These are phyloP conservation scores for Pinna nobilis DNA, from an alignment of 1,140 invertebrate species.

Conservation along the genomic window DNA sequence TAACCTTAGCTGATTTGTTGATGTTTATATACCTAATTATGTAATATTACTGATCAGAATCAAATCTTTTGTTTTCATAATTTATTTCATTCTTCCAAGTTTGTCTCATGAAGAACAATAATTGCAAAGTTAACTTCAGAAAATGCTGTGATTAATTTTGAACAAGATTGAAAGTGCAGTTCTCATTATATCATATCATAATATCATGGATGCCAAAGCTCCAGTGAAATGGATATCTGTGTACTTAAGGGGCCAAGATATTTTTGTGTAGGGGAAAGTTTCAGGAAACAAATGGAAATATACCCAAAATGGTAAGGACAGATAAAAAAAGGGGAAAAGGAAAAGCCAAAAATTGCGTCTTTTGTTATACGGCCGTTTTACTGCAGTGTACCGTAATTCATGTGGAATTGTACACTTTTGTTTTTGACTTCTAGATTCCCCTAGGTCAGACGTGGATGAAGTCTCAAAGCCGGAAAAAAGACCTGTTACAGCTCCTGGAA, in stretches of 20 bases:
- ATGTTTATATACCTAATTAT: not conserved
- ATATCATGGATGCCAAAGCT: too few relatives aligned
- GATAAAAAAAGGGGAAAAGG: not conserved
- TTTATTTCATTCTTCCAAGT: not conserved
- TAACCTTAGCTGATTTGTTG: not conserved
- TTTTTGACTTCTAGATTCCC: conserved; percentile 34
- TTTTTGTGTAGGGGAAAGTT: too few relatives aligned
- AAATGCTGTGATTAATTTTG: too few relatives aligned
- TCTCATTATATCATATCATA: too few relatives aligned
- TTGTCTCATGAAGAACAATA: too few relatives aligned
- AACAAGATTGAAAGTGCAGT: too few relatives aligned
- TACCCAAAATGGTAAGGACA: too few relatives aligned
- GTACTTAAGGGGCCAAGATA: too few relatives aligned
- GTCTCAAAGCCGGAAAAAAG: conserved; percentile 10
- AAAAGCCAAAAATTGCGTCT: not conserved
- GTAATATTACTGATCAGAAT: not conserved
- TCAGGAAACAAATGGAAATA: too few relatives aligned
- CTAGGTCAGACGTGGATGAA: conserved; percentile 41
- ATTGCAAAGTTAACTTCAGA: too few relatives aligned
- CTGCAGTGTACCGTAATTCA: not conserved
- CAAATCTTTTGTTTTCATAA: not conserved
- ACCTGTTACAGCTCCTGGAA: conserved; percentile 47
- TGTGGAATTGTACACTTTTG: not conserved
- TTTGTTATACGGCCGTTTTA: not conserved
- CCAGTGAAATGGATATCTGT: too few relatives aligned